phyloP scores from a whole-genome alignment of 37 sponge, comb jelly and placozoan species.

The Theonella swinhoei region DNA sequence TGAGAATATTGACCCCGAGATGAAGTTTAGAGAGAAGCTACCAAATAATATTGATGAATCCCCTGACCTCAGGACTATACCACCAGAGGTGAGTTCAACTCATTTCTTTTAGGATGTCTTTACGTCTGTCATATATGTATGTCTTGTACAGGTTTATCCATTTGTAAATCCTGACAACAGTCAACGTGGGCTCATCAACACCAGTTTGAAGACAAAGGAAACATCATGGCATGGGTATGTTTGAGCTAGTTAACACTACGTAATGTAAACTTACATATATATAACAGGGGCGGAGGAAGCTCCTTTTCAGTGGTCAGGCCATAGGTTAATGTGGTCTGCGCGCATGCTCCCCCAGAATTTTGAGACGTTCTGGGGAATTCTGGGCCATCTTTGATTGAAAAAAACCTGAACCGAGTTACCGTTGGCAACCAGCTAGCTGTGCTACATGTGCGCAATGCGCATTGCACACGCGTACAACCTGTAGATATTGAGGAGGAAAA shows the following conservation, averaged over 20 bases:
- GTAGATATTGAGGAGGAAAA: no score
- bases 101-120: background rate
- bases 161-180: conserved; percentile 54
- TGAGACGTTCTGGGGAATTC: background rate
- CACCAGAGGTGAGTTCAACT: conserved; percentile 11
- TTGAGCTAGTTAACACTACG: background rate
- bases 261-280: no score
- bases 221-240: conserved; percentile 79
- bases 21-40: conserved; percentile 21
- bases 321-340: no score
- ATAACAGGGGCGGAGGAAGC: no score
- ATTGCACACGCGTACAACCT: no score
- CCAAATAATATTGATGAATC: background rate
- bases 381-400: background rate
- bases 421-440: no score
- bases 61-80: conserved; percentile 3
- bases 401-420: no score
- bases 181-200: conserved; percentile 73
- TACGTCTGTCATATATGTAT: background rate
- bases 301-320: no score
- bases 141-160: background rate
- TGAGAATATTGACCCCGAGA: conserved; percentile 18
- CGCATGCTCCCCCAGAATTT: no score
- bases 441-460: no score
- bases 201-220: conserved; percentile 67